Base-by-base conservation (phyloP, 1,140 invertebrate species). In the Drosophila mauritiana region DNA sequence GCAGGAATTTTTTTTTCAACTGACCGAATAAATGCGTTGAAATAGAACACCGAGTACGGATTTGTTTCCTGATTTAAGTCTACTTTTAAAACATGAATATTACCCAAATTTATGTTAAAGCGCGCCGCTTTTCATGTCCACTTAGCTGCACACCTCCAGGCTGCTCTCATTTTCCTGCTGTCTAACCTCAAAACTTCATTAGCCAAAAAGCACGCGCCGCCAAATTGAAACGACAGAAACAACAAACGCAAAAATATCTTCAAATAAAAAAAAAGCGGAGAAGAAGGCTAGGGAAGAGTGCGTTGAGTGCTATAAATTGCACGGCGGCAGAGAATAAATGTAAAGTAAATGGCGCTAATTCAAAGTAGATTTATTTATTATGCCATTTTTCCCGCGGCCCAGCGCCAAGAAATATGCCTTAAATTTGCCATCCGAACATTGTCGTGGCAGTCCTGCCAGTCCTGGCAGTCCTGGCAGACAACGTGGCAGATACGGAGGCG, bases 321-420 rank as follows among this genome's bases (percentile, higher is more conserved):
- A 79, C 65, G 75, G 83, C 59, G 72, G 83, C 84, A 67, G 64
- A 83, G 69, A 89, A 86, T 86, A 88, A 86, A 88, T 86, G 83
- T 83, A 88, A 86, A 86, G 84, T 88, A 89, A 88, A 88, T 89
- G 84, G 84, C 80, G 83, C 83, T 88, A 88, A 88, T 88, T 88
- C 84, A 88, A 88, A 88, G 83, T 84, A 88, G 83, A 88, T 88
- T 88, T 88, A 88, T 88, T 89, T 88, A 88, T 88, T 80, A 84
- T 89, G 80, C 79, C 73, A 84, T 89, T 84, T 84, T 84, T 70
- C 73, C 75, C 67, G 80, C 73, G 84, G 76, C 83, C 80, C 68
- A 58, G 80, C 53, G 84, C 83, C 84, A 80, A 88, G 72, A 88
- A 88, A 83, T 83, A 89, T 88, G 83, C 84, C 75, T 89, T 73